phyloP scores from a whole-genome alignment of 2,888 invertebrate genomes.

The Caenorhabditis sp. region DNA sequence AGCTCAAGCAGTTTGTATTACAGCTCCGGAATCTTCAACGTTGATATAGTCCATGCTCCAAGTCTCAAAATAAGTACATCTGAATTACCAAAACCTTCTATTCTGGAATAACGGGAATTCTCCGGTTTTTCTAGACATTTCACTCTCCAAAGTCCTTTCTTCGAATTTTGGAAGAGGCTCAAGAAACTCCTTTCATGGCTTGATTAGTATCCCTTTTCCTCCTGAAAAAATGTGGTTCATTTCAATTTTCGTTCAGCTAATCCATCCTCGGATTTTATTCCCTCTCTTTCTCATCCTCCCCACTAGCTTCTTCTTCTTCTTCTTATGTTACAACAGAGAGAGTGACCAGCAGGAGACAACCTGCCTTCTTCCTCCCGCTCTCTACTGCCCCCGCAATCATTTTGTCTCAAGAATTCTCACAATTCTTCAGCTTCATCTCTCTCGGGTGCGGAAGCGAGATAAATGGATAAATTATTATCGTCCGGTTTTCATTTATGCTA shows the following conservation, averaged over 20 bases:
- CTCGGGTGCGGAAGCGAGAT: background rate
- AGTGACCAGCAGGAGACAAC: slow-evolving; percentile 41
- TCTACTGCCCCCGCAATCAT: slow-evolving; percentile 44
- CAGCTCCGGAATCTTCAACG: too few species aligned
- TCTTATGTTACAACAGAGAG: slow-evolving; percentile 46
- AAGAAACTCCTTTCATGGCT: too few species aligned
- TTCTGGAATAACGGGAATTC: too few species aligned
- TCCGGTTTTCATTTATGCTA: slow-evolving; percentile 37
- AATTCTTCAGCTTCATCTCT: slow-evolving; percentile 24
- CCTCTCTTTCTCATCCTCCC: slow-evolving; percentile 14
- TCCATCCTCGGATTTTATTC: slow-evolving; percentile 17
- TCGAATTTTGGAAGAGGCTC: too few species aligned
- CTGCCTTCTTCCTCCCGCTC: slow-evolving; percentile 19
- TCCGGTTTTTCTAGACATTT: too few species aligned
- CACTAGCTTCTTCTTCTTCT: slow-evolving; percentile 15
- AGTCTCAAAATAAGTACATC: too few species aligned
- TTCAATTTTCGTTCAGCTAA: slow-evolving; percentile 4
- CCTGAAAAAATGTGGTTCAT: background rate
- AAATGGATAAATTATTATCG: slow-evolving; percentile 19
- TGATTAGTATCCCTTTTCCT: too few species aligned
- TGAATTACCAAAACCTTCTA: too few species aligned
- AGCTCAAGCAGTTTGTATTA: too few species aligned
- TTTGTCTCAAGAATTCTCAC: slow-evolving; percentile 45
- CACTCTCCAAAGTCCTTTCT: too few species aligned
- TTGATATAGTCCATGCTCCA: too few species aligned